phyloP scores from a whole-genome alignment of 2,888 invertebrate species.

The Clepsis dumicolana region DNA sequence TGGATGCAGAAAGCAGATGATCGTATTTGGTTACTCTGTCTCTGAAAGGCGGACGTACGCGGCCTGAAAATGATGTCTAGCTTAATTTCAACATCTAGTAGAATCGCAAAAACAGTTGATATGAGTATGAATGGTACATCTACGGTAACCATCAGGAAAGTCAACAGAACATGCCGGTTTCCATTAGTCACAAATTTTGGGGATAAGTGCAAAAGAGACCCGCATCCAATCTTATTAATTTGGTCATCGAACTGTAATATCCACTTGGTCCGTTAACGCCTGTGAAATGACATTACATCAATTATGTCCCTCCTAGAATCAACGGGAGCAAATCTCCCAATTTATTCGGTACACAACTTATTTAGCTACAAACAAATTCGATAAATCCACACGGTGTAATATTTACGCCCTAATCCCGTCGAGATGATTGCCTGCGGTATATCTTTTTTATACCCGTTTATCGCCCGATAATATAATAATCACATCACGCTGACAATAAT shows the following conservation, averaged over 20 bases:
- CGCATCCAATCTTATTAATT: neutral
- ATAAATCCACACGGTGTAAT: slow-evolving; percentile 81
- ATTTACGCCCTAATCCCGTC: slow-evolving; percentile 74
- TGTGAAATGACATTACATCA: neutral
- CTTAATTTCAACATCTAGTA: too few species aligned
- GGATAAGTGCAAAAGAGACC: too few species aligned
- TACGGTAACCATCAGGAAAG: too few species aligned
- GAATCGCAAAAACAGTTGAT: too few species aligned
- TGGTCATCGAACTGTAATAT: neutral
- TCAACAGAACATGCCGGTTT: too few species aligned
- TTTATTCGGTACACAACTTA: slow-evolving; percentile 51
- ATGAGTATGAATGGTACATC: too few species aligned
- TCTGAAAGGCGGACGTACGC: too few species aligned
- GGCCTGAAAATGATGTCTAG: too few species aligned
- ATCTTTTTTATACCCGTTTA: slow-evolving; percentile 83
- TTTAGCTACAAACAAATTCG: slow-evolving; percentile 70
- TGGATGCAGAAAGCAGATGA: too few species aligned
- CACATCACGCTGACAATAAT: slow-evolving; percentile 84
- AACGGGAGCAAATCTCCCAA: slow-evolving; percentile 7
- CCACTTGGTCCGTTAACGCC: neutral
- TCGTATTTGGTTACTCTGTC: too few species aligned
- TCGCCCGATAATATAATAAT: slow-evolving; percentile 85
- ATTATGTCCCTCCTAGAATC: neutral
- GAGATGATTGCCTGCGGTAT: slow-evolving; percentile 81
- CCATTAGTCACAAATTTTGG: too few species aligned